Conservation (phyloP, 2,113 vertebrate species). For the Cyprinus carpio region DNA sequence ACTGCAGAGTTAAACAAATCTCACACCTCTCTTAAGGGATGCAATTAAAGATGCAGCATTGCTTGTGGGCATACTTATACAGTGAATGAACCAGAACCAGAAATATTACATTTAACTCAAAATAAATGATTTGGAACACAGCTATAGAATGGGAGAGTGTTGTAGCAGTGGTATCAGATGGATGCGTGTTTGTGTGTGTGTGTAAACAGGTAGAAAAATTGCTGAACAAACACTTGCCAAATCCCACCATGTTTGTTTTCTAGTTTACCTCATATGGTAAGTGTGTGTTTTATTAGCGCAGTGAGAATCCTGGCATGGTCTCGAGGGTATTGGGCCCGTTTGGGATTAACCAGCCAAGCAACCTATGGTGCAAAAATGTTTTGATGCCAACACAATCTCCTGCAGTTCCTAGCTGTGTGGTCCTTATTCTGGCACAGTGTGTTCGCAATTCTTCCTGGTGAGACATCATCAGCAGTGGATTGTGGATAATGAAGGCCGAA, state of each 20-base stretch:
- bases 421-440: constrained; percentile 34
- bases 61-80: constrained; percentile 52
- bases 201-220: constrained; percentile 25
- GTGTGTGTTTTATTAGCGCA: constrained; percentile 57
- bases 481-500: constrained; percentile 48
- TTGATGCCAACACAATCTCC: constrained; percentile 55
- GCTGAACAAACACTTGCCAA: constrained; percentile 3
- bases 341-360: constrained; percentile 52
- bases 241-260: constrained; percentile 46
- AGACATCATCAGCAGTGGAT: constrained; percentile 56
- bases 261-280: constrained; percentile 61
- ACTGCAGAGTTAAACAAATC: constrained; percentile 62
- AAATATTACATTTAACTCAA: constrained; percentile 44
- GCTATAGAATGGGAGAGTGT: not conserved
- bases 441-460: constrained; percentile 43
- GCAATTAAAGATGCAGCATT: constrained; percentile 24
- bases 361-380: constrained; percentile 38
- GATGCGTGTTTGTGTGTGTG: not conserved
- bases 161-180: not conserved
- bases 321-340: constrained; percentile 47
- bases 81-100: constrained; percentile 38
- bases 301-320: constrained; percentile 47
- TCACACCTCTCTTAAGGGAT: constrained; percentile 42
- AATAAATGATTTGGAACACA: constrained; percentile 51
- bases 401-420: constrained; percentile 52